Conservation (phyloP, 2,888 invertebrate genomes). For the Odiellus spinosus region DNA sequence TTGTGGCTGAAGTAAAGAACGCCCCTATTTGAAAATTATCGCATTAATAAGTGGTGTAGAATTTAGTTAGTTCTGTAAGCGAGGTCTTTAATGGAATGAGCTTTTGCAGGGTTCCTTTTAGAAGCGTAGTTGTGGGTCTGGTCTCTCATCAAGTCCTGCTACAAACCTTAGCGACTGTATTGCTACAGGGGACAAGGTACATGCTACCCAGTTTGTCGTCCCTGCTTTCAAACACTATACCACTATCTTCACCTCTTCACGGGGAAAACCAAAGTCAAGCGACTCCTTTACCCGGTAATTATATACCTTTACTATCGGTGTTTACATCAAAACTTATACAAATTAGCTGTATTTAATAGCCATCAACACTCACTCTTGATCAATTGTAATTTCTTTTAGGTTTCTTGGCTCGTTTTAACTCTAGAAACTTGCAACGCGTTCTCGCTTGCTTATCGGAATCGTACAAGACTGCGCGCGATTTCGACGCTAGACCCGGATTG, state of each 20-base stretch:
- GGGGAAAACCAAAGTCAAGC: not conserved
- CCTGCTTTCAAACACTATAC: constrained; percentile 3
- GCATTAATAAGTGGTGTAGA: too few relatives aligned
- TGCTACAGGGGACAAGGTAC: constrained; percentile 55
- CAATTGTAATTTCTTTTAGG: constrained; percentile 10
- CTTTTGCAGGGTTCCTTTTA: constrained; percentile 56
- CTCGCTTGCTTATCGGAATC: constrained; percentile 65
- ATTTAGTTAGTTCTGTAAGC: too few relatives aligned
- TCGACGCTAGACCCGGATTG: constrained; percentile 75
- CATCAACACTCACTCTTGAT: not conserved
- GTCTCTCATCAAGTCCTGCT: constrained; percentile 81
- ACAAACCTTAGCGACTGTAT: constrained; percentile 71
- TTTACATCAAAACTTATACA: not conserved
- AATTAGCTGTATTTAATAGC: not conserved
- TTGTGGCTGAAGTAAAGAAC: too few relatives aligned
- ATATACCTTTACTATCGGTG: not conserved
- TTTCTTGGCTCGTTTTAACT: constrained; percentile 26
- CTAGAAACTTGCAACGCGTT: constrained; percentile 47
- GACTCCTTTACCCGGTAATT: constrained; percentile 5
- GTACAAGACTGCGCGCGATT: constrained; percentile 62
- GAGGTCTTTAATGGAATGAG: too few relatives aligned
- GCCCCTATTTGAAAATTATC: too few relatives aligned
- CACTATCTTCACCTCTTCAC: not conserved
- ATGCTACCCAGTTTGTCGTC: constrained; percentile 40
- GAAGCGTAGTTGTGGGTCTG: constrained; percentile 70